Conservation (phyloP, 2,113 vertebrate species). For the Phocoena phocoena region DNA sequence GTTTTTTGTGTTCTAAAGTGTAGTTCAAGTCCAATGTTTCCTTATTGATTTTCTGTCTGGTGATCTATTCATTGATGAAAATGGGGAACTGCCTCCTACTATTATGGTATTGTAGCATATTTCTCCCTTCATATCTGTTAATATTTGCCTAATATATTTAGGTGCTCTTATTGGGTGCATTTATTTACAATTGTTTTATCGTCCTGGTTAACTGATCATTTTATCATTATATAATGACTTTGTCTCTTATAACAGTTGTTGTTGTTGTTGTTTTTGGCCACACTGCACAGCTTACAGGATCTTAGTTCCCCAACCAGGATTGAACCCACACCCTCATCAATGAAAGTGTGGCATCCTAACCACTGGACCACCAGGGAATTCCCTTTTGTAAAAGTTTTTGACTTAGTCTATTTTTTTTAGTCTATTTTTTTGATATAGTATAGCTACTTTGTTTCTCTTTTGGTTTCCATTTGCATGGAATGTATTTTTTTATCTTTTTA, state of each 20-base stretch:
- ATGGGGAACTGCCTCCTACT: background rate
- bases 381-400: background rate
- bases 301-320: no score
- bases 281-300: no score
- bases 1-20: background rate
- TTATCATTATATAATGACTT: background rate
- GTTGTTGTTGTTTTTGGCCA: no score
- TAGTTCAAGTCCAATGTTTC: background rate
- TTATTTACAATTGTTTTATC: background rate
- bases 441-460: background rate
- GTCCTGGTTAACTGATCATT: background rate
- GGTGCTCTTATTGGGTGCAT: background rate
- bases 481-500: background rate
- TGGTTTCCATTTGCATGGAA: background rate
- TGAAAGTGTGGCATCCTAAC: no score
- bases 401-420: no score
- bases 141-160: background rate
- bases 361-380: no score
- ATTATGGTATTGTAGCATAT: background rate
- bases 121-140: background rate
- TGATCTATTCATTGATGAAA: background rate
- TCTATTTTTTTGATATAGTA: background rate
- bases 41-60: background rate
- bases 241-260: background rate
- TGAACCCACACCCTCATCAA: no score